Evolutionary conservation across 2,888 invertebrate genomes (phyloP), one percentile per base, ranked within the genome.

Genomic region (Heliconius hortense): DNA sequence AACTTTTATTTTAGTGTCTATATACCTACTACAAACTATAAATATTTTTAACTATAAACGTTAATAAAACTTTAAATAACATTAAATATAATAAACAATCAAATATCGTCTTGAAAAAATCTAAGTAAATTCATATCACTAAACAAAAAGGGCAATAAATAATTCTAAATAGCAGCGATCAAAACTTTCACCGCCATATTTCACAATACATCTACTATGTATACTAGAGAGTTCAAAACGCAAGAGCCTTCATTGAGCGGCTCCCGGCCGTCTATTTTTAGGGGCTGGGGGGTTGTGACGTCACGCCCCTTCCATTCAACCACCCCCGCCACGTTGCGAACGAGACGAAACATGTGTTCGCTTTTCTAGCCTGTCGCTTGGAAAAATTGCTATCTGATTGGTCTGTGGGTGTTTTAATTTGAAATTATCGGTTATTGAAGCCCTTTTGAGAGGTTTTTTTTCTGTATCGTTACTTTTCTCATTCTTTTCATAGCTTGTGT

Each of bases 261-360:
- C 82, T 85, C 91, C 92, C 90, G 91, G 91, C 91, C 88, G 81
- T 90, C 93, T 93, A 93, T 93, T 93, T 92, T 90, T 92, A 92
- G 91, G 89, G 89, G 85, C 77, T 79, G 80, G 87, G 87, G 81
- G 84, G 77, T 82, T 79, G 79, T 84, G 88, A 90, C 92, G 90
- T 88, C 87, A 88, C 86, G 76, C 78, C 84, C 81, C 82, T 81
- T 82, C 82, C 82, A 82, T 81, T 79, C 78, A 84, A 80, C 80
- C 81, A 81, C 82, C 77, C 79, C 75, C 84, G 84, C 82, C 82
- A 80, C 74, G 62, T 69, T 74, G 77, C 84, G 84, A 88, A 84
- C 82, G 85, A 77, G 80, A 79, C 85, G 82, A 85, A 88, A 88
- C 87, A 88, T 85, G 86, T 84, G 82, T 77, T 79, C 75, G 78